Percentiles rank a stretch among this genome's conserved stretches.
Evolutionary conservation across 2,888 invertebrate species (phyloP).

Genomic region (Heteromyza rotundicornis): DNA sequence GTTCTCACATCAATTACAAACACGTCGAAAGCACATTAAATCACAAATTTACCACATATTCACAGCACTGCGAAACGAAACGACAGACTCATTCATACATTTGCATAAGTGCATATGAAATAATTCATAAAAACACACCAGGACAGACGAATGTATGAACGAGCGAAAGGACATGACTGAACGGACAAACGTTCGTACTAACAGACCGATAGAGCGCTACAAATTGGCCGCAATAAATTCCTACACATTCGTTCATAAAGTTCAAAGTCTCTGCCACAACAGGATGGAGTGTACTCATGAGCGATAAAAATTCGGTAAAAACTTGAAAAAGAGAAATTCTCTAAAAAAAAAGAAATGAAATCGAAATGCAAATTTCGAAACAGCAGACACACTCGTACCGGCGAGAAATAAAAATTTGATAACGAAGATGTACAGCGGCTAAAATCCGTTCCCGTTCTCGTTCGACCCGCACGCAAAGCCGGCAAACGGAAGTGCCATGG

Average conservation of each 20-base stretch:
- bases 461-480: background rate
- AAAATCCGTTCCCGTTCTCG: background rate
- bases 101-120: constrained; percentile 27
- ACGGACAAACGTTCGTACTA: background rate
- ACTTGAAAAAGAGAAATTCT: no score
- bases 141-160: background rate
- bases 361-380: background rate
- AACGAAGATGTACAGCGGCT: constrained; percentile 19
- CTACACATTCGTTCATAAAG: constrained; percentile 21
- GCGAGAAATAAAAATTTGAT: constrained; percentile 13
- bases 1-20: constrained; percentile 4
- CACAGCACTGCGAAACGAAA: background rate
- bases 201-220: background rate
- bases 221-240: constrained; percentile 20
- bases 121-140: constrained; percentile 25
- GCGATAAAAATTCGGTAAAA: background rate
- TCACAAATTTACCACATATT: background rate
- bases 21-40: constrained; percentile 3
- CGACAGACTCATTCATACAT: constrained; percentile 14
- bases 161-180: background rate
- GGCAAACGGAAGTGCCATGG: background rate
- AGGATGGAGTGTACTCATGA: background rate
- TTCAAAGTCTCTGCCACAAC: constrained; percentile 2
- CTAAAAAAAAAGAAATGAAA: background rate
- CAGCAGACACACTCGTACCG: background rate